Evolutionary conservation across 23 tunicate species (phyloP), one percentile per base, ranked within the genome.

Genomic region (Trididemnum miniatum): DNA sequence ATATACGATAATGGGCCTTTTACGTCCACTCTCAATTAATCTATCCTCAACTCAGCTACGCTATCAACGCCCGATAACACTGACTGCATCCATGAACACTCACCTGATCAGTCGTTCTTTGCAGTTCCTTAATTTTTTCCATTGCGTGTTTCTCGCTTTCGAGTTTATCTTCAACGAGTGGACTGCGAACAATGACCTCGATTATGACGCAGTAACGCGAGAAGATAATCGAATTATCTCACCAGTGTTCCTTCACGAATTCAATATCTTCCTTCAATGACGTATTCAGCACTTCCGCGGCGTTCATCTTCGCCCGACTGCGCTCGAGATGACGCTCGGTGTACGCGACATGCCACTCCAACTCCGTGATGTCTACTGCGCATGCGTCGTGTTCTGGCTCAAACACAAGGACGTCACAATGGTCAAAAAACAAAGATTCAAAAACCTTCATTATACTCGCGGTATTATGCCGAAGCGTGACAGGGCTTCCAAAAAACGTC

Each of bases 231-330:
- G 2, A 39, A 51, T 77, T 32, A 5, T 65, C 75, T 34, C 35
- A 91, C 97, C 97, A 91, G 69, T 91, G 97, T 57, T 91, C 80
- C 37, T 91, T 91, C 1, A 91, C 97, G 77, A 91, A 91, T 23
- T 59, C 81, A 30, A 91, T 91, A 30, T 91, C 97, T 72, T 91
- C 97, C 40, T 82, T 91, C 26, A 91, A 79, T 29, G 74, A 65
- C 37, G 63, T 54, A 44, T 91, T 91, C 32, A 91, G 76, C 31
- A 86, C 84, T 54, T 91, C 84, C 0, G 97, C 97, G 1, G 75
- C 90, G 2, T 35, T 35, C 35, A 91, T 82, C 29, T 88, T 62
- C 25, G 83, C 91, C 33, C 66, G 76, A 38, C 83, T 81, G 29
- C 97, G 65, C 26, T 91, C 90, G 71, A 91, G 80, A 36, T 91